Conservation (phyloP, 2,113 vertebrate species). For the Charina bottae region DNA sequence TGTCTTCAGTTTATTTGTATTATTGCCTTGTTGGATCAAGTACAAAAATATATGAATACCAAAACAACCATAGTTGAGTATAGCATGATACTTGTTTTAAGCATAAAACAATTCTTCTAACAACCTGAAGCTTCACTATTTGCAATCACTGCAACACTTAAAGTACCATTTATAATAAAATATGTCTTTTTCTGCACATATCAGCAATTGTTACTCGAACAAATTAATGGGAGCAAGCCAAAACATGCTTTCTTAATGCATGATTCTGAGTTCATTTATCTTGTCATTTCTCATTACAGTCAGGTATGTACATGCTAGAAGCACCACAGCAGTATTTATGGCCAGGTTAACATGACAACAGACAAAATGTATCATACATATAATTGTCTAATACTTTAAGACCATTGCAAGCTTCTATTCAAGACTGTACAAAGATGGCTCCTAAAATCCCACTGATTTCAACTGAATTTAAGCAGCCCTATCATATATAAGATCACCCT, state of each 20-base stretch:
- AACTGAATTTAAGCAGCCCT: neutral
- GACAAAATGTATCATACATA: conserved; percentile 4
- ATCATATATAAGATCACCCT: neutral
- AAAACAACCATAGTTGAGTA: neutral
- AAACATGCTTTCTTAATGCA: conserved; percentile 1
- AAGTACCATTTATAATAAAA: neutral
- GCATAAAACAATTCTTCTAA: conserved; percentile 47
- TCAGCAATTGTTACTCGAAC: neutral
- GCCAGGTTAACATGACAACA: neutral
- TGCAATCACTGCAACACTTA: conserved; percentile 32
- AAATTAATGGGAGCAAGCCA: neutral
- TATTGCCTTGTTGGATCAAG: conserved; percentile 9
- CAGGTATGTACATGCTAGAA: neutral
- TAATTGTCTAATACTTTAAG: neutral
- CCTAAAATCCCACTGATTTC: neutral
- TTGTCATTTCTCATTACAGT: neutral
- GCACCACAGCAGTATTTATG: neutral
- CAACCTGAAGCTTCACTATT: conserved; percentile 26
- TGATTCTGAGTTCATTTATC: neutral
- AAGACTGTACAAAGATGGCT: neutral
- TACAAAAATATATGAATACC: neutral
- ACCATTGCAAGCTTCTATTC: neutral
- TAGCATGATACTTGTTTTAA: conserved; percentile 30
- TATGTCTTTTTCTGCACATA: neutral
- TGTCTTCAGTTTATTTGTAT: neutral